Base-by-base conservation (phyloP, 2,888 invertebrate species). In the Ditula angustiorana region DNA sequence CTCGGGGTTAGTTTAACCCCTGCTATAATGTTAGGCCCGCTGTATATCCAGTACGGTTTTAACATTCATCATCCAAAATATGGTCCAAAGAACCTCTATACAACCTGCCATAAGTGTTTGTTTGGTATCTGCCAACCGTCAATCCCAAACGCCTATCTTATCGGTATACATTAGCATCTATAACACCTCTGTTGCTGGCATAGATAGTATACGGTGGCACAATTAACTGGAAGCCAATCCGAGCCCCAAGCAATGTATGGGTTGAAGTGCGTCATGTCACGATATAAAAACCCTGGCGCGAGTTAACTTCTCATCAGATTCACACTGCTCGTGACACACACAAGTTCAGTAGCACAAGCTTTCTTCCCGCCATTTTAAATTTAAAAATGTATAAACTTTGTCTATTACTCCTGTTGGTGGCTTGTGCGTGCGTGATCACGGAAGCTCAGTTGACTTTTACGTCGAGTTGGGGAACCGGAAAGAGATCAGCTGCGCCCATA, bases 391-490 rank as follows among this genome's bases (percentile, higher is more conserved):
- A 80, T 67, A 85, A 84, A 68, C 46, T 77, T 26, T 66, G 78
- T 52, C 66, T 83, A 24, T 69, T 85, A 13, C 61, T 85, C 16
- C 68, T 87, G 26, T 46, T 90, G 53, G 68, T 85, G 37, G 85
- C 83, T 5, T 87, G 66, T 21, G 55, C 28, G 8, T 82, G 81
- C 64, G 53, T 86, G 24, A 61, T 79, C 37, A 74, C 79, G 16
- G 81, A 87, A 0, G 94, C 89, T 0, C 94, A 94, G 74, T 77
- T 94, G 35, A 94, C 94, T 3, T 94, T 94, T 76, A 94, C 94
- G 0, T 93, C 94, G 0, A 91, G 89, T 58, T 94, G 94, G 94
- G 92, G 93, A 21, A 41, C 86, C 0, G 91, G 90, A 1, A 88
- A 91, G 68, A 84, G 94, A 11, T 79, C 83, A 30, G 77, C 77